Evolutionary conservation across 2,888 invertebrate genomes (phyloP).

Genomic region (Operophtera brumata): DNA sequence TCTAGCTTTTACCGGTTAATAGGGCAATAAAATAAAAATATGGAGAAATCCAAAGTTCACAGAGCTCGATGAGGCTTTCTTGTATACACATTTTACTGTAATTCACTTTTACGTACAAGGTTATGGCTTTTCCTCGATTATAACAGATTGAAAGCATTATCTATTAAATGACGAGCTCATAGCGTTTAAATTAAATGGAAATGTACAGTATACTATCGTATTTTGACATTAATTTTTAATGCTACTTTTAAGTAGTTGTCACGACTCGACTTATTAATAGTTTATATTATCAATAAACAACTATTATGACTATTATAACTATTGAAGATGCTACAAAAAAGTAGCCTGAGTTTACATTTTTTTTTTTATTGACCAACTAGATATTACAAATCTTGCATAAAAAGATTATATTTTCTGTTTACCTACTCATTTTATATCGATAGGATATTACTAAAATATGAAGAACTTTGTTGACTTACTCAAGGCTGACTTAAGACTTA

Average conservation of each 20-base stretch:
- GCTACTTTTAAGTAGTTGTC: too few relatives aligned
- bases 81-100: conserved; percentile 24
- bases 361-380: conserved; percentile 1
- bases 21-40: conserved; percentile 70
- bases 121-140: conserved; percentile 15
- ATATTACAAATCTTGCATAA: conserved; percentile 6
- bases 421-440: conserved; percentile 8
- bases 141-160: conserved; percentile 17
- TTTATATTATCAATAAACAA: too few relatives aligned
- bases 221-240: too few relatives aligned
- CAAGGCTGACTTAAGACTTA: too few relatives aligned
- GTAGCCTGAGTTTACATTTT: conserved; percentile 3
- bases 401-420: conserved; percentile 11
- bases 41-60: conserved; percentile 52
- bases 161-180: too few relatives aligned
- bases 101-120: conserved; percentile 29
- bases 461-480: conserved; percentile 3
- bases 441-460: conserved; percentile 13
- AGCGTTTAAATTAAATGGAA: too few relatives aligned
- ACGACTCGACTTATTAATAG: too few relatives aligned
- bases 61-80: conserved; percentile 26
- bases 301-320: too few relatives aligned
- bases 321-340: conserved; percentile 2
- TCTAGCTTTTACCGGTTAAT: conserved; percentile 60
- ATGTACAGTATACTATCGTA: too few relatives aligned